These are phyloP conservation scores for Aporophyla lueneburgensis DNA, from an alignment of 2,888 invertebrate species.

Conservation along the genomic window DNA sequence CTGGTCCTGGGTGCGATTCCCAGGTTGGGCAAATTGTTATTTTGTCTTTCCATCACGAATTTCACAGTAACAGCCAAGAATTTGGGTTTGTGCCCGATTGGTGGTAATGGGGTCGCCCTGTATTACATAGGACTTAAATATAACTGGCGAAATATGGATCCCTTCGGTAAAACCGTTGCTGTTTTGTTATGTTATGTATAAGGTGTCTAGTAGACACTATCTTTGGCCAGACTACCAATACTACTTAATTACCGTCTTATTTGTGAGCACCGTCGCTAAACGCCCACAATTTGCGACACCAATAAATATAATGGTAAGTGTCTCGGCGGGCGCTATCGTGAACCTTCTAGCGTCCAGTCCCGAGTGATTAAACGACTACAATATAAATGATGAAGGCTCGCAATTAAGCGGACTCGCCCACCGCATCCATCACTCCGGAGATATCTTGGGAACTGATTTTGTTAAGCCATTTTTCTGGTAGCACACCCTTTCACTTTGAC, in stretches of 20 bases:
- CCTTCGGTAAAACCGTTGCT: not conserved
- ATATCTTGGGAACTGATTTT: slow-evolving; percentile 78
- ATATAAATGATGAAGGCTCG: slow-evolving; percentile 83
- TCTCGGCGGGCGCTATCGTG: slow-evolving; percentile 45
- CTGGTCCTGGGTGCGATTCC: too few species aligned
- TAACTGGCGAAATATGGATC: not conserved
- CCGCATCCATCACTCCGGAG: slow-evolving; percentile 80
- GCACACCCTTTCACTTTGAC: slow-evolving; percentile 46
- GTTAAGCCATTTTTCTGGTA: slow-evolving; percentile 72
- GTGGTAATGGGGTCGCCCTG: too few species aligned
- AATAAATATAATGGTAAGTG: slow-evolving; percentile 62
- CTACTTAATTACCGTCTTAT: slow-evolving; percentile 40
- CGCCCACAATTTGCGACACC: slow-evolving; percentile 57
- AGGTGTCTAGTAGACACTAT: not conserved
- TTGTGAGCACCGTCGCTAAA: slow-evolving; percentile 42
- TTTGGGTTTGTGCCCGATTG: not conserved
- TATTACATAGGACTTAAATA: not conserved
- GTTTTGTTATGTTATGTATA: not conserved
- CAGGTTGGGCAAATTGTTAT: too few species aligned
- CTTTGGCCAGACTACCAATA: slow-evolving; percentile 29
- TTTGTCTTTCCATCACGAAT: too few species aligned
- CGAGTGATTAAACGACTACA: slow-evolving; percentile 82
- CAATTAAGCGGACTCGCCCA: slow-evolving; percentile 79
- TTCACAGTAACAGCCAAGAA: not conserved
- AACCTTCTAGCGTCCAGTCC: slow-evolving; percentile 50